phyloP scores from a whole-genome alignment of 1,140 invertebrate genomes.

The Hetaerina americana region DNA sequence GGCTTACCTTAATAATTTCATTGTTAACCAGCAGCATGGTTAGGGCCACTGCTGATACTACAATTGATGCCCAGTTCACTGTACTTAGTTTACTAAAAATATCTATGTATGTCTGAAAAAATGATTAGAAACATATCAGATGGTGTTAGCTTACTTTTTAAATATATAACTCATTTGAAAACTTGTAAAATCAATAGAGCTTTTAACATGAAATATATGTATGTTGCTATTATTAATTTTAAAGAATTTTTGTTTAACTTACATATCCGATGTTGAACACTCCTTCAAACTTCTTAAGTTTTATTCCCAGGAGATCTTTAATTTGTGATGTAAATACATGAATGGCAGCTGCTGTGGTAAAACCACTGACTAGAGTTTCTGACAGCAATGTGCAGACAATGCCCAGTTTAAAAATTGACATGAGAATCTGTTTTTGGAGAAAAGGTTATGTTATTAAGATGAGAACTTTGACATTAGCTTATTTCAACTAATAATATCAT shows the following conservation, averaged over 20 bases:
- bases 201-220: background rate
- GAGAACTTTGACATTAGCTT: too few species aligned
- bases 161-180: background rate
- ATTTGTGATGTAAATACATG: constrained; percentile 85
- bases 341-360: constrained; percentile 80
- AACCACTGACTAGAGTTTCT: constrained; percentile 79
- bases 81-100: constrained; percentile 42
- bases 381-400: constrained; percentile 71
- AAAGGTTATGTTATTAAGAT: too few species aligned
- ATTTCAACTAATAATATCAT: too few species aligned
- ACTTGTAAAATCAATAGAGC: background rate
- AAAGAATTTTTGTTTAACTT: constrained; percentile 10
- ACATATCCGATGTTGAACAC: constrained; percentile 55
- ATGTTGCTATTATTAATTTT: background rate
- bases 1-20: constrained; percentile 56
- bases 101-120: constrained; percentile 53
- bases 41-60: constrained; percentile 57
- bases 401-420: constrained; percentile 71
- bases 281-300: constrained; percentile 38
- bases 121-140: constrained; percentile 18
- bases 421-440: too few species aligned
- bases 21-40: constrained; percentile 60
- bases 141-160: background rate
- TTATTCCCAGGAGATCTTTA: constrained; percentile 71
- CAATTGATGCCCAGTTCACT: constrained; percentile 49